These are phyloP conservation scores for Drosophila ohnishii DNA, from an alignment of 1,140 invertebrate genomes.

Conservation along the genomic window DNA sequence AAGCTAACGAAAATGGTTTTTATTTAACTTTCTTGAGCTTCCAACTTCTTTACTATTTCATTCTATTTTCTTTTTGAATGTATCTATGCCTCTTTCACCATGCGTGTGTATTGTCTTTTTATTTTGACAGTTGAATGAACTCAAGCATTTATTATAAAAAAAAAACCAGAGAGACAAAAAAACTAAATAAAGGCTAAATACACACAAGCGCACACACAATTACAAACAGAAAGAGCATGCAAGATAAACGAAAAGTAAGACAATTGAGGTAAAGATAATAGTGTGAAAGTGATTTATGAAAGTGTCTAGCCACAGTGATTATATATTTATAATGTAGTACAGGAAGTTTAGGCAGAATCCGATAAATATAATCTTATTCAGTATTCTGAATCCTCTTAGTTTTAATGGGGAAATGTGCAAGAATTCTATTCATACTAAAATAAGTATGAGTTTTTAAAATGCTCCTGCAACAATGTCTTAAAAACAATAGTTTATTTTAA, in stretches of 20 bases:
- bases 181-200: constrained; percentile 49
- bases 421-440: no score
- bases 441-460: no score
- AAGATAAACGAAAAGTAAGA: constrained; percentile 41
- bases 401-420: no score
- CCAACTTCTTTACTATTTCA: constrained; percentile 19
- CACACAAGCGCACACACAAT: constrained; percentile 24
- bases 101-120: constrained; percentile 41
- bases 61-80: constrained; percentile 23
- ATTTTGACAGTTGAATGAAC: constrained; percentile 76
- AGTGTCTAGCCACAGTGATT: no score
- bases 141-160: constrained; percentile 30
- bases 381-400: not conserved
- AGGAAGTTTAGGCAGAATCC: not conserved
- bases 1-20: constrained; percentile 22
- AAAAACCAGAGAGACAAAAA: constrained; percentile 25
- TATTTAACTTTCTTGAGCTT: constrained; percentile 47
- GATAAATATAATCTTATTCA: no score
- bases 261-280: not conserved
- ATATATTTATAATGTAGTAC: not conserved
- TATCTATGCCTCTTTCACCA: constrained; percentile 26
- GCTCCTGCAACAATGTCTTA: no score
- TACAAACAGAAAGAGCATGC: constrained; percentile 32
- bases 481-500: no score
- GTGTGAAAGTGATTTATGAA: not conserved